Percentiles rank a stretch among this genome's conserved stretches.
These are phyloP conservation scores for Vulpes ferrilata DNA, from an alignment of 2,113 vertebrate genomes.

Conservation along the genomic window DNA sequence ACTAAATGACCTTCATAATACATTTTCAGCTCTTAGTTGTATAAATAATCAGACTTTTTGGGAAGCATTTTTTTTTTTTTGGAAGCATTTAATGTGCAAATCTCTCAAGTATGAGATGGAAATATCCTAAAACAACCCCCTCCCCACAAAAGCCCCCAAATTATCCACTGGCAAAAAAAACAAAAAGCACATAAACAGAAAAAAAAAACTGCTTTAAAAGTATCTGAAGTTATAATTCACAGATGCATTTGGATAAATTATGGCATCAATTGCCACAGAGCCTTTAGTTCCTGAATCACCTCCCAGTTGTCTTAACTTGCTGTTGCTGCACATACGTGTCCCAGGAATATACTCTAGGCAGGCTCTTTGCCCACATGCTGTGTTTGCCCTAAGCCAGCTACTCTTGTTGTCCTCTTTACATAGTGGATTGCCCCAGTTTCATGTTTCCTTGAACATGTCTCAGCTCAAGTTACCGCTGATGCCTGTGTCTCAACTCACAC, in stretches of 20 bases:
- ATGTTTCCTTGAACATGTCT: constrained; percentile 42
- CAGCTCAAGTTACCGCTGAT: constrained; percentile 52
- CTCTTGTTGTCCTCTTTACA: constrained; percentile 29
- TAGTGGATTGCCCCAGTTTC: constrained; percentile 49
- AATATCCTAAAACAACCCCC: not conserved
- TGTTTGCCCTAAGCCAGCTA: constrained; percentile 32
- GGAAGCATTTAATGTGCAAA: constrained; percentile 8
- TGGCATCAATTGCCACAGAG: not conserved
- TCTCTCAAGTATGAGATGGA: constrained; percentile 18
- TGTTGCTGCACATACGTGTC: not conserved
- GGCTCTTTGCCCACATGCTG: not conserved
- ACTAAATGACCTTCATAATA: not conserved
- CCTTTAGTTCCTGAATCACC: not conserved
- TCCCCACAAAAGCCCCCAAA: not conserved
- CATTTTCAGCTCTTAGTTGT: constrained; percentile 25
- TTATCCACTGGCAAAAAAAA: not conserved
- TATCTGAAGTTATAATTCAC: constrained; percentile 45
- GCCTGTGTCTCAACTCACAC: not conserved
- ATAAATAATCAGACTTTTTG: not conserved
- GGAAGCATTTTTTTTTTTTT: too few relatives aligned
- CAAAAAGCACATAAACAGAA: not conserved
- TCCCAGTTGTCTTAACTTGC: not conserved
- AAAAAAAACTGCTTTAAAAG: not conserved
- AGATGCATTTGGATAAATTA: not conserved
- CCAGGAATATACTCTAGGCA: not conserved